These are phyloP conservation scores for Uloborus plumipes DNA, from an alignment of 2,888 invertebrate species.

Conservation along the genomic window DNA sequence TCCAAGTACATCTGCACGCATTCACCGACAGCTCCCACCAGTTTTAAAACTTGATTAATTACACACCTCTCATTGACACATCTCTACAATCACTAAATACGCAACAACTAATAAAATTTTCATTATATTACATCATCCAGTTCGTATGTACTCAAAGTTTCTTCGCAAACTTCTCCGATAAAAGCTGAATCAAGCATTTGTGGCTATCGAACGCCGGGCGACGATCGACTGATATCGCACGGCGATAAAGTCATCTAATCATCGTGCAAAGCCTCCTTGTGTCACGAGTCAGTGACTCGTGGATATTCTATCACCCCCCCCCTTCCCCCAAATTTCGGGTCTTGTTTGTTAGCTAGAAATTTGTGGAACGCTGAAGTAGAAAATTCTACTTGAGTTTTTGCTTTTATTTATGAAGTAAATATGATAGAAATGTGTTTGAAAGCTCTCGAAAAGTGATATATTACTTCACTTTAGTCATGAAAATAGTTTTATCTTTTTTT, in stretches of 20 bases:
- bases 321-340: neutral
- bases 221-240: neutral
- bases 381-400: neutral
- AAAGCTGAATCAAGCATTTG: too few species aligned
- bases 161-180: neutral
- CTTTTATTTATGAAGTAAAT: neutral
- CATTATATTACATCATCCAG: neutral
- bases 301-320: neutral
- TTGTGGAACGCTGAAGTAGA: neutral
- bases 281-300: constrained; percentile 8
- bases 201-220: neutral
- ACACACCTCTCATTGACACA: too few species aligned
- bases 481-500: neutral
- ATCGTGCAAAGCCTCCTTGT: neutral
- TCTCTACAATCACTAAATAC: too few species aligned
- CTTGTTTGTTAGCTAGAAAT: neutral
- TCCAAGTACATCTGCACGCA: too few species aligned
- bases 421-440: too few species aligned
- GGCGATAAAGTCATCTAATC: constrained; percentile 3
- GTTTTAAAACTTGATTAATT: too few species aligned
- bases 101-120: too few species aligned
- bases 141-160: constrained; percentile 1
- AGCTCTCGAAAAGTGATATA: too few species aligned
- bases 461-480: too few species aligned
- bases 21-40: too few species aligned